Percentiles rank a stretch among this genome's conserved stretches.
These are phyloP conservation scores for Scolopax rusticola DNA, from an alignment of 2,797 vertebrate species.

Conservation along the genomic window DNA sequence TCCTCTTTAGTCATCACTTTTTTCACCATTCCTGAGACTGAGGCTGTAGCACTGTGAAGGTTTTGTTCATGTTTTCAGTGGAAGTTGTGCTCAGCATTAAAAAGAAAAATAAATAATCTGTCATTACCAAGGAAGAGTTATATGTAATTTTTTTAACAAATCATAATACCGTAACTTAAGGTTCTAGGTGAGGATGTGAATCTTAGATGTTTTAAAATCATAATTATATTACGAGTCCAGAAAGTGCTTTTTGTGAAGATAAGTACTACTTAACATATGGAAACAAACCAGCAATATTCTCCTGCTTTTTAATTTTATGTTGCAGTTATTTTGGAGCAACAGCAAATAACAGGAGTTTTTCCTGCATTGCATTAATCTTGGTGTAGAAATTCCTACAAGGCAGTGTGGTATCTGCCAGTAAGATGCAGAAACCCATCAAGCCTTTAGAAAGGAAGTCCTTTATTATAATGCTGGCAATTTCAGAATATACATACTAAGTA, in stretches of 20 bases:
- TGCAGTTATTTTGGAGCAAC: not conserved
- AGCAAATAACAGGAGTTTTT: not conserved
- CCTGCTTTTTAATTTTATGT: not conserved
- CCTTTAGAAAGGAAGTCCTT: not conserved
- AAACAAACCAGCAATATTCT: not conserved
- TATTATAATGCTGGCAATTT: not conserved
- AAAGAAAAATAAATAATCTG: not conserved
- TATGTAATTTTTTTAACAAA: not conserved
- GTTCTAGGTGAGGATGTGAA: not conserved
- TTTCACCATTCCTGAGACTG: not conserved
- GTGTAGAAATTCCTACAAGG: not conserved
- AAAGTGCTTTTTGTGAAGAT: not conserved
- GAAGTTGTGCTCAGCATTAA: not conserved
- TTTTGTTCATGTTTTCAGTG: not conserved
- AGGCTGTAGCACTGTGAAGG: not conserved
- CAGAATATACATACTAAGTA: not conserved
- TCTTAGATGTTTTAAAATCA: not conserved
- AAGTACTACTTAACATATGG: not conserved
- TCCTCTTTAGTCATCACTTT: not conserved
- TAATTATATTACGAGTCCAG: not conserved
- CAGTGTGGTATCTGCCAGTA: not conserved
- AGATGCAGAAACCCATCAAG: not conserved
- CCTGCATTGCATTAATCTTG: not conserved
- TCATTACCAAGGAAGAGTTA: not conserved
- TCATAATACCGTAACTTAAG: fast-evolving